phyloP scores from a whole-genome alignment of 2,888 invertebrate species.

The Dermolepida albohirtum region DNA sequence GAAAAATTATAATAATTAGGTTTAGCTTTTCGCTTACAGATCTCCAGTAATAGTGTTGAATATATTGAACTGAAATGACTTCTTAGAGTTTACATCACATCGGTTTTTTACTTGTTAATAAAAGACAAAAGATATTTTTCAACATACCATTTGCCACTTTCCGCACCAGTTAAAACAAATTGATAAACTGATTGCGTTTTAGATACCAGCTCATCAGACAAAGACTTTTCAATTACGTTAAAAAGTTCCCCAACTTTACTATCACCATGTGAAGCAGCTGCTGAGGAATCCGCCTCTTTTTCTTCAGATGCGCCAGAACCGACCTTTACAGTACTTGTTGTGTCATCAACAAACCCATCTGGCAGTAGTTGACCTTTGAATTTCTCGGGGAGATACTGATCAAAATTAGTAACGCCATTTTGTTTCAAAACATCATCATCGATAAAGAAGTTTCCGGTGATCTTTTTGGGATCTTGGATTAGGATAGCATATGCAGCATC shows the following conservation, averaged over 20 bases:
- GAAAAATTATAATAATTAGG: too few species aligned
- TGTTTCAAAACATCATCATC: conserved; percentile 88
- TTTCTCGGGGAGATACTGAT: conserved; percentile 85
- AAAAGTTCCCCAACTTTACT: conserved; percentile 78
- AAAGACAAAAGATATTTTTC: neutral
- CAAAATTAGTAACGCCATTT: conserved; percentile 86
- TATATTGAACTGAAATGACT: too few species aligned
- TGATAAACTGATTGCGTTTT: conserved; percentile 87
- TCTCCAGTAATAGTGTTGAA: too few species aligned
- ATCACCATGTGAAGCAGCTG: conserved; percentile 49
- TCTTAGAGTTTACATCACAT: too few species aligned
- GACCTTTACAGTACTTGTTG: neutral
- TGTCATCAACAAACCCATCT: conserved; percentile 87
- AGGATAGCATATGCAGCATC: conserved; percentile 91
- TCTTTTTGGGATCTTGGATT: conserved; percentile 77
- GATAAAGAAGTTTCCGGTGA: conserved; percentile 91
- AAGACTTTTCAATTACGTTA: conserved; percentile 74
- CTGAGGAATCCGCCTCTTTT: neutral
- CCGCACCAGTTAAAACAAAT: conserved; percentile 86
- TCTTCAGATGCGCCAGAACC: neutral
- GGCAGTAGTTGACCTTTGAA: conserved; percentile 77
- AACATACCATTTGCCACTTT: conserved; percentile 63
- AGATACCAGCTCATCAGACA: conserved; percentile 82
- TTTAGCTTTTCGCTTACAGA: too few species aligned
- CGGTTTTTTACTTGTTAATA: too few species aligned